Percentiles rank a stretch among this genome's conserved stretches.
Evolutionary conservation across 2,113 vertebrate species (phyloP).

Genomic region (Bucco capensis): DNA sequence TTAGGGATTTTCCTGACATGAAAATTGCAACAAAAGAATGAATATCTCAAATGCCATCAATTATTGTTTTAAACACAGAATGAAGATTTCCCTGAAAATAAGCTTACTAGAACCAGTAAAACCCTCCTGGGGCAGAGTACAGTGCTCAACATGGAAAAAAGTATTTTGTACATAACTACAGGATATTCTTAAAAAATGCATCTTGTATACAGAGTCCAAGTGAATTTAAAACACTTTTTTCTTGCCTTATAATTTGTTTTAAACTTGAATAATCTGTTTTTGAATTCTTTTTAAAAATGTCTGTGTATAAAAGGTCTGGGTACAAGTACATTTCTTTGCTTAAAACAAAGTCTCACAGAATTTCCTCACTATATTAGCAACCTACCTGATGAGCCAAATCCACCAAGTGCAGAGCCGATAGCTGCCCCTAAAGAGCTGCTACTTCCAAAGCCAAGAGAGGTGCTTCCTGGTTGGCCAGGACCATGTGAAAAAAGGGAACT

Average conservation of each 20-base stretch:
- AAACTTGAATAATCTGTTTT: not conserved
- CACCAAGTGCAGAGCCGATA: slow-evolving; percentile 91
- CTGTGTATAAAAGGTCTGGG: not conserved
- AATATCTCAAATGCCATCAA: not conserved
- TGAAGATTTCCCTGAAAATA: not conserved
- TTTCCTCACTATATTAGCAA: slow-evolving; percentile 52
- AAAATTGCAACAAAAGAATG: not conserved
- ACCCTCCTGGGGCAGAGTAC: not conserved
- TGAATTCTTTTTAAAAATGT: not conserved
- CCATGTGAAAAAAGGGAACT: slow-evolving; percentile 95
- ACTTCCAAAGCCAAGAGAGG: slow-evolving; percentile 92
- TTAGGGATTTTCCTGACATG: not conserved
- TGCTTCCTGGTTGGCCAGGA: slow-evolving; percentile 84
- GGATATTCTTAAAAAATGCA: not conserved
- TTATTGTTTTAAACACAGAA: not conserved
- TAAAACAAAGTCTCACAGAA: not conserved
- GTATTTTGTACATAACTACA: not conserved
- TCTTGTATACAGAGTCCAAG: not conserved
- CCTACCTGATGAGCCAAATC: slow-evolving; percentile 93
- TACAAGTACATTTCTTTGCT: not conserved
- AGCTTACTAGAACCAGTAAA: not conserved
- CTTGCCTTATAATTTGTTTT: not conserved
- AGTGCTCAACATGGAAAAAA: not conserved
- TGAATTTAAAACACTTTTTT: not conserved
- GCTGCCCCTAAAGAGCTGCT: slow-evolving; percentile 89